Evolutionary conservation across 37 sponge, comb jelly and placozoan genomes (phyloP), one percentile per base, ranked within the genome.

Genomic region (Ianthella basta): DNA sequence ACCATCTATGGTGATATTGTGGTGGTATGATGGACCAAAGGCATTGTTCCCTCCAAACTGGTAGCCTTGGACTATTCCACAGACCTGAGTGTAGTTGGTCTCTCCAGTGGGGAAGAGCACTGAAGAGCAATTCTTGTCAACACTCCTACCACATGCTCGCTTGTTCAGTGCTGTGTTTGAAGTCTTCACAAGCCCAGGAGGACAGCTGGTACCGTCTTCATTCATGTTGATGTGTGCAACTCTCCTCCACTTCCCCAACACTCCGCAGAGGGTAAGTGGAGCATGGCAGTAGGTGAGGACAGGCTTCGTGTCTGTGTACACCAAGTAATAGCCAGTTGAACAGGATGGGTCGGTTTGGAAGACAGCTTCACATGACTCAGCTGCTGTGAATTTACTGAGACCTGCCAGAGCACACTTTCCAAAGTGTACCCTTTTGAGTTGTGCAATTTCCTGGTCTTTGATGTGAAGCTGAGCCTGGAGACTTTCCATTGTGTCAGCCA

Each of bases 221-320:
- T 5, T 13, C 78, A 75, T 75, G 78, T 75, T 75, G 78, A 75
- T 75, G 53, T 75, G 40, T 1, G 78, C 54, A 50, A 75, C 78
- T 75, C 32, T 32, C 23, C 54, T 75, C 78, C 78, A 75, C 24
- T 13, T 40, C 15, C 78, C 53, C 44, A n/a, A 16, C 54, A 75
- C 24, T 50, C 78, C 78, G 40, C 78, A 75, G 78, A 75, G 78
- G 70, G 29, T 18, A 0, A 12, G 44, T 19, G 44, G 78, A 0
- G 44, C 54, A 4, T 75, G 24, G 40, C 78, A 75, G 78, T 75
- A 75, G 54, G 78, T 75, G 54, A 75, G 78, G 25, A 36, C 37
- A 36, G 78, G 78, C 24, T 75, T 8, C 53, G 8, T 14, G n/a
- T 53, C 78, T 10, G 37, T 4, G 25, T 18, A 21, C 44, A 75